phyloP scores from a whole-genome alignment of 2,113 vertebrate species.

The Falco punctatus region DNA sequence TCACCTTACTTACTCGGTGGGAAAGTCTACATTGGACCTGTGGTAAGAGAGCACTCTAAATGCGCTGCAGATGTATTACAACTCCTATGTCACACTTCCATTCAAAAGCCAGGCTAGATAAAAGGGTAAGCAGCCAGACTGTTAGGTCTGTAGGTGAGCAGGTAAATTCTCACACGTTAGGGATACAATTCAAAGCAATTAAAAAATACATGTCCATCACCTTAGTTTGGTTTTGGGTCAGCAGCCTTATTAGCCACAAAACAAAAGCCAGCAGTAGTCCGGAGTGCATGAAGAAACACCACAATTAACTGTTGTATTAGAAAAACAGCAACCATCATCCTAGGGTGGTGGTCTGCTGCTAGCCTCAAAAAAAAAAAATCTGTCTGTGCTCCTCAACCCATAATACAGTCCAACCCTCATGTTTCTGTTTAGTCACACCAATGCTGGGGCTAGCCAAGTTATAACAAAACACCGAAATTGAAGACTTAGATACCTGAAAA shows the following conservation, averaged over 20 bases:
- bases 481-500: not conserved
- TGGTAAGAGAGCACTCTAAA: not conserved
- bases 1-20: not conserved
- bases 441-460: not conserved
- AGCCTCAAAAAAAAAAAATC: not conserved
- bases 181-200: not conserved
- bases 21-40: not conserved
- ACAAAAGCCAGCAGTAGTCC: not conserved
- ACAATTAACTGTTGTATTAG: not conserved
- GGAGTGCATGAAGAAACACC: not conserved
- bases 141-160: not conserved
- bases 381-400: not conserved
- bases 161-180: not conserved
- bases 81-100: not conserved
- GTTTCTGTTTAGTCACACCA: not conserved
- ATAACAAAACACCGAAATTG: not conserved
- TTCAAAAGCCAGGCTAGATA: not conserved
- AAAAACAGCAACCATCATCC: not conserved
- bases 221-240: not conserved
- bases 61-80: not conserved
- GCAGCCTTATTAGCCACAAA: not conserved
- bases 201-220: not conserved
- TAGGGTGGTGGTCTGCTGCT: not conserved
- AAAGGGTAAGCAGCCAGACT: not conserved
- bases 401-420: accelerated